Conservation (phyloP, 53 echinoderm and acorn worm genomes). For the Arbacia lixula region DNA sequence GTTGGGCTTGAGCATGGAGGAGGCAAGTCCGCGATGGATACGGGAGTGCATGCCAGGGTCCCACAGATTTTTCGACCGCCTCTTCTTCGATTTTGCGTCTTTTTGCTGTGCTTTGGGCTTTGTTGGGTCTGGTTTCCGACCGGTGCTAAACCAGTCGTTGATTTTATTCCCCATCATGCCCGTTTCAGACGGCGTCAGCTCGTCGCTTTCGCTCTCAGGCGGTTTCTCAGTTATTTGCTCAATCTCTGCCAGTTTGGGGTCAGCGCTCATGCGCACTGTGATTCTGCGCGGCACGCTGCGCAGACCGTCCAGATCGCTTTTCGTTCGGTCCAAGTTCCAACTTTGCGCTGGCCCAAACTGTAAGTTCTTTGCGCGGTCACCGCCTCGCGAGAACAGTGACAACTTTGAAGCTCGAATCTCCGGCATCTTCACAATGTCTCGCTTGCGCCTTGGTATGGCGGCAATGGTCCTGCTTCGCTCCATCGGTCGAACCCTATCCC, state of each 20-base stretch:
- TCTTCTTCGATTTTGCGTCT: neutral
- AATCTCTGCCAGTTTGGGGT: slow-evolving; percentile 1
- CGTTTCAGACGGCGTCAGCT: slow-evolving; percentile 39
- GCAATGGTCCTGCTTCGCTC: slow-evolving; percentile 3
- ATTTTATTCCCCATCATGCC: slow-evolving; percentile 37
- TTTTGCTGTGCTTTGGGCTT: neutral
- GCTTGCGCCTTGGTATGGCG: neutral
- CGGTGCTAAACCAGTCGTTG: slow-evolving; percentile 32
- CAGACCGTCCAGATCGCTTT: neutral
- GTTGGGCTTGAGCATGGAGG: slow-evolving; percentile 37
- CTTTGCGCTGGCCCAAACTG: slow-evolving; percentile 6
- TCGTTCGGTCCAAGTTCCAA: neutral
- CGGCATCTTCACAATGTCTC: slow-evolving; percentile 1
- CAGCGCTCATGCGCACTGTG: neutral
- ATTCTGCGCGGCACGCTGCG: neutral
- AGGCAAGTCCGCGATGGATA: slow-evolving; percentile 45
- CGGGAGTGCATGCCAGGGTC: slow-evolving; percentile 14
- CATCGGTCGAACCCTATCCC: neutral
- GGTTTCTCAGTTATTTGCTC: slow-evolving; percentile 21
- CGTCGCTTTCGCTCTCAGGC: slow-evolving; percentile 45
- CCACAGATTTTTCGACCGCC: slow-evolving; percentile 20
- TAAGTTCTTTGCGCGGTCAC: slow-evolving; percentile 2
- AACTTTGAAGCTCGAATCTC: slow-evolving; percentile 20
- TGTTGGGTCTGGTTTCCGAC: neutral
- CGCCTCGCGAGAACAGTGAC: slow-evolving; percentile 12